Conservation (phyloP, 2,888 invertebrate genomes). For the Girardia tigrina region DNA sequence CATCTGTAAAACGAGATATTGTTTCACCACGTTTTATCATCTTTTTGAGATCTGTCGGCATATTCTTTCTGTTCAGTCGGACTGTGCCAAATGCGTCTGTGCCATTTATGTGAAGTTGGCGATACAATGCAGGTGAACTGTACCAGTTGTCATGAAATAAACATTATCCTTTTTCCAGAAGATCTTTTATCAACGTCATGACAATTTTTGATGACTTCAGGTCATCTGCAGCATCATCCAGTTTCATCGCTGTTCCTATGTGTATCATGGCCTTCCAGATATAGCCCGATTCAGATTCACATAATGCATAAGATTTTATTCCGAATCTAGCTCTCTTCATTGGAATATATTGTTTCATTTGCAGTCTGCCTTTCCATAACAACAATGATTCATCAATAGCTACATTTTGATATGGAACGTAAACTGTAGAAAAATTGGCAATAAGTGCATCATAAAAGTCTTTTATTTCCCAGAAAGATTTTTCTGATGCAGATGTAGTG, state of each 20-base stretch:
- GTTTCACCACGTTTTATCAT: not conserved
- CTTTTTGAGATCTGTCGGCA: constrained; percentile 1
- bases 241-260: constrained; percentile 1
- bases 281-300: not conserved
- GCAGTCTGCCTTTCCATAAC: constrained; percentile 21
- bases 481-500: constrained; percentile 2
- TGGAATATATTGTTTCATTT: constrained; percentile 19
- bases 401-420: constrained; percentile 11
- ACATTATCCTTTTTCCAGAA: not conserved
- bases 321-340: constrained; percentile 24
- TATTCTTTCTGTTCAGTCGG: constrained; percentile 17
- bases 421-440: not conserved
- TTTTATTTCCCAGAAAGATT: constrained; percentile 3
- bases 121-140: not conserved
- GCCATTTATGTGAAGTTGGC: too few species aligned
- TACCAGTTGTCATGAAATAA: not conserved
- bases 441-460: not conserved
- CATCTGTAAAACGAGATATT: constrained; percentile 1
- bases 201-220: not conserved
- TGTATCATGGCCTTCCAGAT: not conserved
- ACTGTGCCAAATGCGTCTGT: constrained; percentile 13
- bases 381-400: constrained; percentile 21
- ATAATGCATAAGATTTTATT: not conserved
- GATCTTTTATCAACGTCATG: not conserved
- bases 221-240: not conserved